Conservation (phyloP, 53 echinoderm and acorn worm species). For the Holothuria leucospilota region DNA sequence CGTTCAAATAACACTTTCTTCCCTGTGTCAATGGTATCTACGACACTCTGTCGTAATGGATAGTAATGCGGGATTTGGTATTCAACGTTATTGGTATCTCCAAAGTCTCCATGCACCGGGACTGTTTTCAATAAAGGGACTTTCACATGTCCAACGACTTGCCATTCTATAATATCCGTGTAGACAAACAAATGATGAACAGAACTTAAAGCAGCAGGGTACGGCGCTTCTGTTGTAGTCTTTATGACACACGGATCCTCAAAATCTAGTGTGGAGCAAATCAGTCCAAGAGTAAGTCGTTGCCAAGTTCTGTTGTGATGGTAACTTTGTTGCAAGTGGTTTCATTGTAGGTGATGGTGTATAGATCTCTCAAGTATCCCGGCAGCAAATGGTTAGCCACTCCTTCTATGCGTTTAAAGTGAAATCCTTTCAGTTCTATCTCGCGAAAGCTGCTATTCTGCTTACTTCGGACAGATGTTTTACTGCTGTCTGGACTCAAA, state of each 20-base stretch:
- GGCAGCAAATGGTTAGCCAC: not conserved
- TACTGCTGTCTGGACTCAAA: not conserved
- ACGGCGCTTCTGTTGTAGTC: not conserved
- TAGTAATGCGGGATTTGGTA: constrained; percentile 61
- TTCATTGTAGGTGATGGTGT: not conserved
- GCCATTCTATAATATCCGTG: constrained; percentile 50
- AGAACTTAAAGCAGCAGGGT: constrained; percentile 1
- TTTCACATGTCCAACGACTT: constrained; percentile 50
- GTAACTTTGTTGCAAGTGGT: not conserved
- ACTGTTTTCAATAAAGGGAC: constrained; percentile 63
- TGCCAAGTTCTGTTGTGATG: not conserved
- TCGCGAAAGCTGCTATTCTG: not conserved
- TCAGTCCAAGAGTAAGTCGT: not conserved
- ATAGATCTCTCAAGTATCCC: not conserved
- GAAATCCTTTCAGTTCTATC: not conserved
- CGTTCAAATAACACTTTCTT: constrained; percentile 61
- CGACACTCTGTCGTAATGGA: constrained; percentile 45
- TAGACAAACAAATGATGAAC: constrained; percentile 48
- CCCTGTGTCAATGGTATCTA: constrained; percentile 62
- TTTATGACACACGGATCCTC: not conserved
- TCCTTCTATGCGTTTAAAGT: not conserved
- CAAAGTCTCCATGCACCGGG: constrained; percentile 51
- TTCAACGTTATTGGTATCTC: constrained; percentile 32
- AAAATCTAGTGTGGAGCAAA: constrained; percentile 23
- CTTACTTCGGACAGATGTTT: too few species aligned